Evolutionary conservation across 2,797 vertebrate genomes (phyloP).

Genomic region (Coilia nasus): DNA sequence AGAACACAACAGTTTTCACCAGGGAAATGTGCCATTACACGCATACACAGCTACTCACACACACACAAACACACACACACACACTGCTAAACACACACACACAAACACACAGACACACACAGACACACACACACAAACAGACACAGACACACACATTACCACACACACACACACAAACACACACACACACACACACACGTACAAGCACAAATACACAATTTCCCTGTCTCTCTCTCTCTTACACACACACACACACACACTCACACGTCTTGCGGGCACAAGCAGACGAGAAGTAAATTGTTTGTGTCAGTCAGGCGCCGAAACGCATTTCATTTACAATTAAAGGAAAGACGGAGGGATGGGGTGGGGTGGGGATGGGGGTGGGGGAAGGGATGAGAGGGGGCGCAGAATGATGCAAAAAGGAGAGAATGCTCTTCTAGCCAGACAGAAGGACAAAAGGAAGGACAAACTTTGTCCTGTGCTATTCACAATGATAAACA

Average conservation of each 20-base stretch:
- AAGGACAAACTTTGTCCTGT: too few relatives aligned
- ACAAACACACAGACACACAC: constrained; percentile 10
- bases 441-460: too few relatives aligned
- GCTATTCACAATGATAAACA: not conserved
- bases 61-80: constrained; percentile 2
- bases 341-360: not conserved
- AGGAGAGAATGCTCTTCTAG: not conserved
- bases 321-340: not conserved
- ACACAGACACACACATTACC: not conserved
- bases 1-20: not conserved
- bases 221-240: constrained; percentile 41
- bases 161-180: constrained; percentile 9
- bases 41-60: not conserved
- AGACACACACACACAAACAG: not conserved
- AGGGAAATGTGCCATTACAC: too few relatives aligned
- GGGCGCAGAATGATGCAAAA: not conserved
- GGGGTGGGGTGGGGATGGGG: not conserved
- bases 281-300: constrained; percentile 70
- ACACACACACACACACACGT: not conserved
- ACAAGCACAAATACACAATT: too few relatives aligned
- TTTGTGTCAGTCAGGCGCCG: constrained; percentile 63
- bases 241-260: constrained; percentile 10
- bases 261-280: constrained; percentile 54
- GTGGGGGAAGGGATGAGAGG: not conserved
- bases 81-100: not conserved